Conservation (phyloP, 1,140 invertebrate species). For the Capitella teleta region DNA sequence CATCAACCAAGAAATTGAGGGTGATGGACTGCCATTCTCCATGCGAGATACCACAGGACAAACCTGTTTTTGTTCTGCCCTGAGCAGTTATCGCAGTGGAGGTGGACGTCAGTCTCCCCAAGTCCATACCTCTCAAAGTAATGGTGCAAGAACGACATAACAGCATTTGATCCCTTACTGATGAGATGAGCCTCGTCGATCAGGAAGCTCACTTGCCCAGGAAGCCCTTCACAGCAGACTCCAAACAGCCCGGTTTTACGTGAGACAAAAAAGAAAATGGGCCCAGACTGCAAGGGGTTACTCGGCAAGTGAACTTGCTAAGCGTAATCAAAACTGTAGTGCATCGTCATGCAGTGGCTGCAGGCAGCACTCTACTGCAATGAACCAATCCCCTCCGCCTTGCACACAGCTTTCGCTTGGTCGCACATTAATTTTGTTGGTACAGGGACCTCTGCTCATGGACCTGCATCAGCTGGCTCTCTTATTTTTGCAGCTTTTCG, state of each 20-base stretch:
- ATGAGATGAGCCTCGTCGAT: slow-evolving; percentile 15
- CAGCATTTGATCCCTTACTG: slow-evolving; percentile 15
- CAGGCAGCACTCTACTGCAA: background rate
- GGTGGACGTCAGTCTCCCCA: slow-evolving; percentile 12
- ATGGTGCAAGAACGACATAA: slow-evolving; percentile 13
- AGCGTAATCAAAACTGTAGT: slow-evolving; percentile 12
- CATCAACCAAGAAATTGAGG: slow-evolving; percentile 3
- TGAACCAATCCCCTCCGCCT: background rate
- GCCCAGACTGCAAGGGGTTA: slow-evolving; percentile 6
- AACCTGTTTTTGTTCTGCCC: slow-evolving; percentile 23
- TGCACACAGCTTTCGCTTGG: slow-evolving; percentile 3
- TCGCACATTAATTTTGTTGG: background rate
- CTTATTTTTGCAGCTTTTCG: background rate
- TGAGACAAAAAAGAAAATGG: slow-evolving; percentile 7
- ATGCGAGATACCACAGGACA: slow-evolving; percentile 19
- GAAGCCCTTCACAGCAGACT: slow-evolving; percentile 9
- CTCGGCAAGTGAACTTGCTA: slow-evolving; percentile 10
- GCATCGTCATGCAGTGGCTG: slow-evolving; percentile 1
- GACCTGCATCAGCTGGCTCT: background rate
- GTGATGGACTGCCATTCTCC: slow-evolving; percentile 15
- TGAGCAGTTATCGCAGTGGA: slow-evolving; percentile 9
- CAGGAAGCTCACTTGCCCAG: slow-evolving; percentile 16
- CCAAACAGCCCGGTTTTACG: slow-evolving; percentile 11
- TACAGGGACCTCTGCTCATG: background rate
- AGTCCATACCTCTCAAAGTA: slow-evolving; percentile 15